Evolutionary conservation across 2,113 vertebrate species (phyloP).

Genomic region (Zeus faber): DNA sequence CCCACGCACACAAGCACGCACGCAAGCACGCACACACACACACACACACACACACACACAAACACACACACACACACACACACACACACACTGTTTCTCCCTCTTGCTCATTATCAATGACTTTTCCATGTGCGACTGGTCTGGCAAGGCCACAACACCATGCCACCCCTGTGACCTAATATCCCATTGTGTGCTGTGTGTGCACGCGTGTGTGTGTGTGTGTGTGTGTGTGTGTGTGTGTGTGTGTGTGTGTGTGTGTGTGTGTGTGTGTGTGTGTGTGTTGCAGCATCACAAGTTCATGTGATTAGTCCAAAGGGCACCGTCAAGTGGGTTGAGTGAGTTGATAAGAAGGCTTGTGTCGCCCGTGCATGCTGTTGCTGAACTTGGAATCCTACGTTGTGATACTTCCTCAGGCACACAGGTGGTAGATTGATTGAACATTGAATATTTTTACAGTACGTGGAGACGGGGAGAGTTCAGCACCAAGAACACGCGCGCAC

Average conservation of each 20-base stretch:
- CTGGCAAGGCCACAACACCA: constrained; percentile 2
- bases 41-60: neutral
- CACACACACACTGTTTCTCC: neutral
- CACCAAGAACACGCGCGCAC: neutral
- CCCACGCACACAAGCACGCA: neutral
- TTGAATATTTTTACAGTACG: neutral
- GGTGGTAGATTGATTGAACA: neutral
- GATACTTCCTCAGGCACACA: neutral
- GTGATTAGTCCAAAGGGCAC: constrained; percentile 4
- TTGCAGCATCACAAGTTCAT: neutral
- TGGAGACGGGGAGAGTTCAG: neutral
- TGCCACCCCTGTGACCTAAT: neutral
- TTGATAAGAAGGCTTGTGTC: neutral
- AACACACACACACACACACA: neutral
- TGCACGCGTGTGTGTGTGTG: neutral
- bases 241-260: constrained; percentile 5
- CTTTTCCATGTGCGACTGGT: constrained; percentile 23
- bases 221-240: neutral
- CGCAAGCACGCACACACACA: neutral
- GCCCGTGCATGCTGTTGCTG: neutral
- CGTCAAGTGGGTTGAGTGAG: constrained; percentile 1
- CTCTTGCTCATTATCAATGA: constrained; percentile 12
- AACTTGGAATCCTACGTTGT: neutral
- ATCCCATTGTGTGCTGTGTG: neutral
- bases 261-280: neutral